phyloP scores from a whole-genome alignment of 2,797 vertebrate species.

The Neosalanx taihuensis region DNA sequence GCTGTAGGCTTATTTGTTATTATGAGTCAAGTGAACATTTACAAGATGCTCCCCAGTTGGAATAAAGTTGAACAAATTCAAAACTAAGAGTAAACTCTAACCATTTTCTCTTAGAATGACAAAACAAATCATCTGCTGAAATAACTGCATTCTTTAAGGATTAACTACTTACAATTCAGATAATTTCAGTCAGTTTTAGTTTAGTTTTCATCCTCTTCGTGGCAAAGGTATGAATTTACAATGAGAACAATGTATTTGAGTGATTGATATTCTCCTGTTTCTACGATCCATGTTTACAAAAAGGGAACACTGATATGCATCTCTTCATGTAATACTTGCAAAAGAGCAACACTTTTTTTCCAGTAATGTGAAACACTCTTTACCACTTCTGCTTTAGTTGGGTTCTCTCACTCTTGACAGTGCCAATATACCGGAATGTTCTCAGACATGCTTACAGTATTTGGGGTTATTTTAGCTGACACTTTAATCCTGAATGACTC shows the following conservation, averaged over 20 bases:
- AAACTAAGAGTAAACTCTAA: slow-evolving; percentile 41
- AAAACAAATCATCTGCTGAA: too few species aligned
- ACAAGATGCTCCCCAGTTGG: too few species aligned
- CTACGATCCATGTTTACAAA: neutral
- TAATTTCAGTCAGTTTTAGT: too few species aligned
- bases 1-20: too few species aligned
- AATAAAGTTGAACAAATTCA: slow-evolving; percentile 32
- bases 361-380: neutral
- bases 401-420: neutral
- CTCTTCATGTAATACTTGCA: neutral
- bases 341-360: neutral
- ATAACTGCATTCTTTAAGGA: too few species aligned
- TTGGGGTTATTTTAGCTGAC: too few species aligned
- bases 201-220: too few species aligned
- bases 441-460: neutral
- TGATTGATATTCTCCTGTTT: neutral
- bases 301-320: neutral
- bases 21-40: too few species aligned
- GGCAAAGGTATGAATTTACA: neutral
- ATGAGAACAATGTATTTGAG: neutral
- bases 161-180: too few species aligned
- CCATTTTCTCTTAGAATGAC: too few species aligned
- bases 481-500: too few species aligned
- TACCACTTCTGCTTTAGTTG: neutral
- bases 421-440: neutral